Evolutionary conservation across 2,888 invertebrate species (phyloP), one percentile per base, ranked within the genome.

Genomic region (Smittia aterrima): DNA sequence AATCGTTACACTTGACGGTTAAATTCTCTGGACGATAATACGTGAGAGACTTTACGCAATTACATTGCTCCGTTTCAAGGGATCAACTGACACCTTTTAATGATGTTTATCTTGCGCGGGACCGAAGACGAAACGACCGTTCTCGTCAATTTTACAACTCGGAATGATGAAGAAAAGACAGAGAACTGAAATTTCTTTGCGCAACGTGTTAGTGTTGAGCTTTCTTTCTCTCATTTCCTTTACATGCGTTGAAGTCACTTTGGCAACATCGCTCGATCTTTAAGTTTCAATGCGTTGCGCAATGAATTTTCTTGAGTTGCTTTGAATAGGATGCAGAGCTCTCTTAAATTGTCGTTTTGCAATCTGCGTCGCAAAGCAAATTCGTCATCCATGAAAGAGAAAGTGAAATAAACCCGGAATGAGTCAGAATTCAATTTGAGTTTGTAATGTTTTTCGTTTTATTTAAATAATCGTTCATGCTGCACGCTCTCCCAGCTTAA

Each of bases 331-430:
- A 58, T 58, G 24, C 24, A 20, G 58, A 24, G 18, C 24, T 18
- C 22, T 53, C 3, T 53, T 4, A 53, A n/a, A n/a, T n/a, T 7
- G 58, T 47, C 24, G 16, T 47, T 47, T 47, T 16, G 47, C 24
- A 58, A 58, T n/a, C 58, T 4, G 13, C 13, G 47, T 47, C 47
- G 47, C 58, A 18, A 58, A 18, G 4, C 24, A 9, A 53, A 58
- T 58, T 58, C 58, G 58, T 58, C 58, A 58, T 58, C 16, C 24
- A 18, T 4, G 58, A 58, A 58, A 58, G 58, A 22, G 58, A 58
- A 58, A 58, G 58, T 58, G 24, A 58, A 53, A 47, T 47, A 22
- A 58, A 2, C 58, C 58, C 11, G 22, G 9, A 16, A 58, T 58
- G 58, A 58, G 22, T 58, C 58, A 58, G 22, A 58, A 58, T 47